These are phyloP conservation scores for Vimba vimba DNA, from an alignment of 2,113 vertebrate species.

Conservation along the genomic window DNA sequence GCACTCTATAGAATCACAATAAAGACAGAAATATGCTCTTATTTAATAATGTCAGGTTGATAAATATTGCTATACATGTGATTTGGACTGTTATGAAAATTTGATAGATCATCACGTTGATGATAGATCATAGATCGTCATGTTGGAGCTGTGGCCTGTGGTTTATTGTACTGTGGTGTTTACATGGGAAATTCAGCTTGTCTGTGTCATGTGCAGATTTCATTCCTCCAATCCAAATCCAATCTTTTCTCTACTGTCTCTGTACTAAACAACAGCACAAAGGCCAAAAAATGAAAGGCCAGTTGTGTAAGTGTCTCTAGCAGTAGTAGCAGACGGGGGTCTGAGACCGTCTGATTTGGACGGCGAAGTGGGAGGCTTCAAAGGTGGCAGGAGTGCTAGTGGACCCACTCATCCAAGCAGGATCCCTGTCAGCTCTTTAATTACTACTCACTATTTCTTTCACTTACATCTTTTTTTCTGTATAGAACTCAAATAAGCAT, in stretches of 20 bases:
- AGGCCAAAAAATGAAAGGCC: neutral
- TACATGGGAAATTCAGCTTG: neutral
- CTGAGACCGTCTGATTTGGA: neutral
- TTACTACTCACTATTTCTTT: slow-evolving; percentile 54
- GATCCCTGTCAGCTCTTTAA: slow-evolving; percentile 52
- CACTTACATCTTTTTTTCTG: slow-evolving; percentile 45
- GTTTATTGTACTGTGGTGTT: neutral
- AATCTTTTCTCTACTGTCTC: neutral
- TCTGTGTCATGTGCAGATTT: neutral
- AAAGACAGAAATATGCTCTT: neutral
- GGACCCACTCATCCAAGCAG: slow-evolving; percentile 48
- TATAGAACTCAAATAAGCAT: slow-evolving; percentile 53
- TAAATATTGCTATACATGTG: neutral
- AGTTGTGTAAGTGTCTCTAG: neutral
- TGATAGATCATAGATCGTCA: no score
- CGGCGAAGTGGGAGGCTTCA: slow-evolving; percentile 8
- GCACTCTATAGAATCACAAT: neutral
- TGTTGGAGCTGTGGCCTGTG: neutral
- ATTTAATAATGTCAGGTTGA: neutral
- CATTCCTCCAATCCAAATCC: neutral
- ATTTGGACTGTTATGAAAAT: neutral
- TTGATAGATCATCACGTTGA: neutral
- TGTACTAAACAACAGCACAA: neutral
- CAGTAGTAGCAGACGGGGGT: neutral
- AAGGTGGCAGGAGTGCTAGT: slow-evolving; percentile 21